Evolutionary conservation across 2,888 invertebrate species (phyloP).

Genomic region (Drosophila pegasa): DNA sequence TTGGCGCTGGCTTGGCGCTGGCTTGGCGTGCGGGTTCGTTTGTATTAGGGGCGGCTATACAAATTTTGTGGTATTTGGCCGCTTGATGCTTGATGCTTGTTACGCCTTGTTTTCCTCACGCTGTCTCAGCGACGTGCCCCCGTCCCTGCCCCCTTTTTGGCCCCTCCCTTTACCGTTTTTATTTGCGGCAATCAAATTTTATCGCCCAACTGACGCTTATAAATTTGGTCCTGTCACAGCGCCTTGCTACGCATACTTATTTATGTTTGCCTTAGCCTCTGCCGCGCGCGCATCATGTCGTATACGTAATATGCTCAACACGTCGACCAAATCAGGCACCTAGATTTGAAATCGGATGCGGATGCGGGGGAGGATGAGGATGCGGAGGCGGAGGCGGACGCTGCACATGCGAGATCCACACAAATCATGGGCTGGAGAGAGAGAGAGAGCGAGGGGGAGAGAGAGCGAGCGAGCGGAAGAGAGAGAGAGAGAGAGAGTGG

Average conservation of each 20-base stretch:
- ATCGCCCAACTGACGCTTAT: slow-evolving; percentile 78
- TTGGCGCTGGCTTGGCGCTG: background rate
- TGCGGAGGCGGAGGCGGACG: background rate
- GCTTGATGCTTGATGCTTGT: slow-evolving; percentile 8
- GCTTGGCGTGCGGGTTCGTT: slow-evolving; percentile 26
- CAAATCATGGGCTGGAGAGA: too few species aligned
- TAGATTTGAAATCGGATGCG: slow-evolving; percentile 27
- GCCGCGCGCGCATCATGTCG: slow-evolving; percentile 33
- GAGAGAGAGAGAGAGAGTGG: too few species aligned
- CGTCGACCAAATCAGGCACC: slow-evolving; percentile 44
- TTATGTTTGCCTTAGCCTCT: slow-evolving; percentile 46
- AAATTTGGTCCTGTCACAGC: slow-evolving; percentile 69
- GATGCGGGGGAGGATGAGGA: background rate
- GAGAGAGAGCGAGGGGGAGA: too few species aligned
- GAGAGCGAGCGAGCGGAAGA: too few species aligned
- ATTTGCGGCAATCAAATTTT: slow-evolving; percentile 78
- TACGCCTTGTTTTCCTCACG: slow-evolving; percentile 7
- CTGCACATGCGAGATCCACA: background rate
- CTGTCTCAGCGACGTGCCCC: slow-evolving; percentile 16
- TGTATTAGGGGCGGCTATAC: slow-evolving; percentile 46
- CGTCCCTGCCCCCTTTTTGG: slow-evolving; percentile 10
- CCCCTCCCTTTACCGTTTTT: slow-evolving; percentile 38
- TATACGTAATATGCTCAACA: slow-evolving; percentile 72
- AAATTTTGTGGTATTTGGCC: slow-evolving; percentile 48
- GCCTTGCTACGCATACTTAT: slow-evolving; percentile 56